These are phyloP conservation scores for Nasonia giraulti DNA, from an alignment of 1,140 invertebrate species.

Conservation along the genomic window DNA sequence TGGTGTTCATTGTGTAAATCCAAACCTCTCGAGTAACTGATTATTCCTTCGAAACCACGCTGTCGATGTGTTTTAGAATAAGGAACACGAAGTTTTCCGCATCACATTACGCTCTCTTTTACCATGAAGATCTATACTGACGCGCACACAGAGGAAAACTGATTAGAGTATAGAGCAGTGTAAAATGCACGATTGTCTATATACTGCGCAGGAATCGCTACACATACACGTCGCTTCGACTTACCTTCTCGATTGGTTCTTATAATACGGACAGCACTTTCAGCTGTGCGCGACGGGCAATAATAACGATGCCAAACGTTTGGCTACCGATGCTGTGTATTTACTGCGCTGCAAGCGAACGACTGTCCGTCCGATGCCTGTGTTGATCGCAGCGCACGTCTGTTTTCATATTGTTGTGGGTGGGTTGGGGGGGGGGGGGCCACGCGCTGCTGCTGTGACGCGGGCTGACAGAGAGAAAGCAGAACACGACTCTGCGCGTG, in stretches of 20 bases:
- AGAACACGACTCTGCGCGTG: neutral
- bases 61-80: neutral
- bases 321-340: neutral
- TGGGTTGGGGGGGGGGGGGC: no score
- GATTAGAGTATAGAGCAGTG: neutral
- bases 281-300: neutral
- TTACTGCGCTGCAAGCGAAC: neutral
- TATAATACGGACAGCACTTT: no score
- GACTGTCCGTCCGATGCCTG: neutral
- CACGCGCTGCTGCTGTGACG: no score
- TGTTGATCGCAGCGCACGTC: no score
- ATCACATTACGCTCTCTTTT: conserved; percentile 14
- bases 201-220: no score
- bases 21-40: no score
- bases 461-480: no score
- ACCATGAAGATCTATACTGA: neutral
- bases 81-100: neutral
- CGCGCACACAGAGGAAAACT: neutral
- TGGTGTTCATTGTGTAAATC: conserved; percentile 59
- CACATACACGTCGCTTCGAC: neutral
- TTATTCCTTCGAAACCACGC: neutral
- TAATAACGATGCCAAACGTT: conserved; percentile 22
- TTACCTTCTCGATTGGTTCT: neutral
- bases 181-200: no score
- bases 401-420: no score